These are phyloP conservation scores for Odontocolon sp. DNA, from an alignment of 2,888 invertebrate genomes.

Conservation along the genomic window DNA sequence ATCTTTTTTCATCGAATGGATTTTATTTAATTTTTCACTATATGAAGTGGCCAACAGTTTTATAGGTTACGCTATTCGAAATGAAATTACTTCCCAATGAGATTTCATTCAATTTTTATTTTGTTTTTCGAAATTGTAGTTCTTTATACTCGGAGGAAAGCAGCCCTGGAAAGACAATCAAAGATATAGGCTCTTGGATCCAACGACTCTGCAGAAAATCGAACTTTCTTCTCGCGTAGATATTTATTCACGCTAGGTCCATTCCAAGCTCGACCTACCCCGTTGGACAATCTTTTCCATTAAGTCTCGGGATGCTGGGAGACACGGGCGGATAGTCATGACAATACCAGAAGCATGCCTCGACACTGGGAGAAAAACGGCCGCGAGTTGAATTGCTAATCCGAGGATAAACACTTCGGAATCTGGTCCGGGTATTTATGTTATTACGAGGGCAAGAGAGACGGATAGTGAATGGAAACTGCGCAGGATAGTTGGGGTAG, in stretches of 20 bases:
- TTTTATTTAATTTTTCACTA: no score
- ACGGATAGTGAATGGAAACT: conserved; percentile 53
- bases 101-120: background rate
- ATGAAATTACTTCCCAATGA: background rate
- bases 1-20: no score
- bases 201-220: conserved; percentile 50
- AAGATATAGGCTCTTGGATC: conserved; percentile 21
- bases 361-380: conserved; percentile 64
- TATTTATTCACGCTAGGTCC: conserved; percentile 40
- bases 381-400: conserved; percentile 77
- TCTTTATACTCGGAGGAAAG: background rate
- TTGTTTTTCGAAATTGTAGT: background rate
- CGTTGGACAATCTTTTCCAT: conserved; percentile 70
- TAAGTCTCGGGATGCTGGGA: conserved; percentile 57
- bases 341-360: conserved; percentile 22
- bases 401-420: conserved; percentile 74
- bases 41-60: no score
- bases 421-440: conserved; percentile 62
- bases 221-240: conserved; percentile 60
- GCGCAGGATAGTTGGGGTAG: conserved; percentile 73
- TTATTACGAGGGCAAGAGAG: conserved; percentile 49
- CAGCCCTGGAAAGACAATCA: conserved; percentile 36
- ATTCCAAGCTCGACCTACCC: conserved; percentile 62
- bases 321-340: conserved; percentile 12
- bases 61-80: no score